These are phyloP conservation scores for Globodera rostochiensis DNA, from an alignment of 1,140 invertebrate genomes.

Conservation along the genomic window DNA sequence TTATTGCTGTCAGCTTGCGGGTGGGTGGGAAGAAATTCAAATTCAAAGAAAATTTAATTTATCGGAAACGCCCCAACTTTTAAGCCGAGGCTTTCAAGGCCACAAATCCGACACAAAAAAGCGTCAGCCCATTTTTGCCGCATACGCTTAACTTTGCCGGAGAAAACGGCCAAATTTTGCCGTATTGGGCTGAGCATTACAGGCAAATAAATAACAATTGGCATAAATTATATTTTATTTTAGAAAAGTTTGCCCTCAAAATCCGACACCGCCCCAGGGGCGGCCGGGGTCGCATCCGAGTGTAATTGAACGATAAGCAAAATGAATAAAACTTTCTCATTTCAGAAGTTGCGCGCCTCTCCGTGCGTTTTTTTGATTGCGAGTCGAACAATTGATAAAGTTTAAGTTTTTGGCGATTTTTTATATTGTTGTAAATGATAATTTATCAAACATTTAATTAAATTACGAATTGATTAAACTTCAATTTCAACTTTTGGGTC, in stretches of 20 bases:
- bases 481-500: too few relatives aligned
- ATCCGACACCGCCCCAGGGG: constrained; percentile 15
- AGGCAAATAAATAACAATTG: not conserved
- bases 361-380: not conserved
- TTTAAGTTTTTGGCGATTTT: too few relatives aligned
- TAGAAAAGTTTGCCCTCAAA: constrained; percentile 21
- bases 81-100: constrained; percentile 19
- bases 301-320: not conserved
- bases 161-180: constrained; percentile 7
- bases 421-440: too few relatives aligned
- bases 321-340: too few relatives aligned
- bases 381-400: not conserved
- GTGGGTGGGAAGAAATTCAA: not conserved
- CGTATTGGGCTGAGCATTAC: constrained; percentile 25
- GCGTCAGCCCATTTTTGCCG: constrained; percentile 9
- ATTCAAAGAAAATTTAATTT: not conserved
- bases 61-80: not conserved
- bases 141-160: constrained; percentile 27
- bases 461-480: too few relatives aligned
- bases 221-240: not conserved
- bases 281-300: constrained; percentile 65
- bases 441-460: too few relatives aligned
- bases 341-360: not conserved
- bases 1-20: constrained; percentile 14
- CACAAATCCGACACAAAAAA: constrained; percentile 14